Conservation (phyloP, 2,888 invertebrate genomes). For the Philereme transversata region DNA sequence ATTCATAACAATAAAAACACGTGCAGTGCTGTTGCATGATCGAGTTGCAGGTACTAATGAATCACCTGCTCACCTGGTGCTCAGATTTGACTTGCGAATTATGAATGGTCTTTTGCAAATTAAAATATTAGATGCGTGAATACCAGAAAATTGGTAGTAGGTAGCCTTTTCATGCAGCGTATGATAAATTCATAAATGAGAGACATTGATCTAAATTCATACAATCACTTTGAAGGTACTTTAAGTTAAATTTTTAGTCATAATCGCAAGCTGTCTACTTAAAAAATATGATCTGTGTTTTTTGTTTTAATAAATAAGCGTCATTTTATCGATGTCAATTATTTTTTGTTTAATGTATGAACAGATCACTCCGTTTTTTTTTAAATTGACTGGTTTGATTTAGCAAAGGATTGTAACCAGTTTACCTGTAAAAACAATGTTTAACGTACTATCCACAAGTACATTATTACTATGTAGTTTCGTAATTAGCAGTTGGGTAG, state of each 20-base stretch:
- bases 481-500: slow-evolving; percentile 18
- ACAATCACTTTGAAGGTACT: too few species aligned
- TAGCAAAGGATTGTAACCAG: slow-evolving; percentile 4
- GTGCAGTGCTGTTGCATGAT: slow-evolving; percentile 33
- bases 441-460: slow-evolving; percentile 9
- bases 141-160: too few species aligned
- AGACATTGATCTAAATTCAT: too few species aligned
- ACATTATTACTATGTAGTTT: slow-evolving; percentile 10
- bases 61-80: slow-evolving; percentile 25
- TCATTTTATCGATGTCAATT: neutral
- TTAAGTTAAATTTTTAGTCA: too few species aligned
- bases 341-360: too few species aligned
- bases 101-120: neutral
- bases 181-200: too few species aligned
- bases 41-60: slow-evolving; percentile 9
- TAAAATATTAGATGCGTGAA: neutral
- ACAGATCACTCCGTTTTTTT: too few species aligned
- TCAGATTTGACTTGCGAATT: slow-evolving; percentile 19
- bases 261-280: too few species aligned
- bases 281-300: too few species aligned
- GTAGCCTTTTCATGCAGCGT: too few species aligned
- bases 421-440: slow-evolving; percentile 18
- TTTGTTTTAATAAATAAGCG: too few species aligned
- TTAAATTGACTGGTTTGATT: slow-evolving; percentile 2
- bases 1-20: slow-evolving; percentile 29